These are phyloP conservation scores for Peucedramus taeniatus DNA, from an alignment of 2,113 vertebrate species.

Conservation along the genomic window DNA sequence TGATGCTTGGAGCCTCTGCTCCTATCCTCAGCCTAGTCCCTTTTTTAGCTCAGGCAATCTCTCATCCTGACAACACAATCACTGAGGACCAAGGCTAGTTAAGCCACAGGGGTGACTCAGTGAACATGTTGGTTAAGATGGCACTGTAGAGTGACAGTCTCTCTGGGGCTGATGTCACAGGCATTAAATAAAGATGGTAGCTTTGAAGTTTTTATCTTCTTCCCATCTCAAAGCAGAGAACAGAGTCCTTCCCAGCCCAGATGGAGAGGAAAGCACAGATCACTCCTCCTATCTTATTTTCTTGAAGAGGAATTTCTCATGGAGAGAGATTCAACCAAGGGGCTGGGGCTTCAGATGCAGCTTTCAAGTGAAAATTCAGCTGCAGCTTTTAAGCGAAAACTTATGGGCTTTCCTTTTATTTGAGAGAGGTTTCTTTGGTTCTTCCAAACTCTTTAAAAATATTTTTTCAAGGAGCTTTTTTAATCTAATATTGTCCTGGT, in stretches of 20 bases:
- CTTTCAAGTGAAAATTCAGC: slow-evolving; percentile 20
- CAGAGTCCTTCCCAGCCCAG: neutral
- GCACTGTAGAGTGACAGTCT: neutral
- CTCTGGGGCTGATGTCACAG: neutral
- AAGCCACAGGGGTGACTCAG: neutral
- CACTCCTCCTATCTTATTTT: neutral
- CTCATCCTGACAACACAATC: neutral
- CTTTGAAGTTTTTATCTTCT: neutral
- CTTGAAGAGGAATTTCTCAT: neutral
- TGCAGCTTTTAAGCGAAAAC: neutral
- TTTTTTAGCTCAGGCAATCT: neutral
- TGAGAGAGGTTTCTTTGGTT: neutral
- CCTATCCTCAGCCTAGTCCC: neutral
- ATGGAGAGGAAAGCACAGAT: neutral
- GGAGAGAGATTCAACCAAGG: neutral
- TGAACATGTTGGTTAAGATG: neutral
- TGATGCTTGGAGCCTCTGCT: neutral
- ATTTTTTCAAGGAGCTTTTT: neutral
- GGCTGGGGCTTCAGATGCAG: neutral
- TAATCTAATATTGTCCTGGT: neutral
- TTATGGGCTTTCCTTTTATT: neutral
- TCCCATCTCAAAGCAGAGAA: neutral
- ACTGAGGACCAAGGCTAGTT: neutral
- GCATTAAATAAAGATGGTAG: neutral
- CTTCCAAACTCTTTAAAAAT: neutral